A percentile compares a stretch with the other conserved stretches of the same genome.
phyloP scores from a whole-genome alignment of 2,113 vertebrate genomes.

The Equus quagga region DNA sequence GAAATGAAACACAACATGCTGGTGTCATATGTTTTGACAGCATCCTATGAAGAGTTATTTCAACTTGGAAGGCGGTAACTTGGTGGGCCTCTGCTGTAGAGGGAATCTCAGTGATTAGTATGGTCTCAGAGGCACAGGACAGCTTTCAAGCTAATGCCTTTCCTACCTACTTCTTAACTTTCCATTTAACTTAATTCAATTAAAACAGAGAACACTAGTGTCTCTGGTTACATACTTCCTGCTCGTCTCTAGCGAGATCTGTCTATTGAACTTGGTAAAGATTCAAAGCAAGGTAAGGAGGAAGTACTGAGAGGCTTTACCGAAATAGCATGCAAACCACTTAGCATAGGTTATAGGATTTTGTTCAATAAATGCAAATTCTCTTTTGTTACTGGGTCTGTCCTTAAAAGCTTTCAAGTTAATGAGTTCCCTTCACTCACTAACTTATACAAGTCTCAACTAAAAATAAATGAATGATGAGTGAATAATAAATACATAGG shows the following conservation, averaged over 20 bases:
- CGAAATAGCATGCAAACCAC: not conserved
- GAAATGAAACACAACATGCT: not conserved
- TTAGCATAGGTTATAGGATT: not conserved
- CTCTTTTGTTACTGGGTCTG: not conserved
- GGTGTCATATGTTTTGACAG: fast-evolving
- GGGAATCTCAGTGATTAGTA: not conserved
- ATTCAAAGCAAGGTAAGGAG: not conserved
- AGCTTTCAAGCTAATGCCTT: not conserved
- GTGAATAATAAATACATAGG: not conserved
- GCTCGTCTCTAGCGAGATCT: not conserved
- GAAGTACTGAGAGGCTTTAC: not conserved
- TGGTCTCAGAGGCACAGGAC: not conserved
- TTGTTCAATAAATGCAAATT: not conserved
- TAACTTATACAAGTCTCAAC: not conserved
- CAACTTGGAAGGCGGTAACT: not conserved
- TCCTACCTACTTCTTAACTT: not conserved
- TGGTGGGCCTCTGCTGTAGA: not conserved
- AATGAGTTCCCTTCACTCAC: not conserved
- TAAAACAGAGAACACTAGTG: not conserved
- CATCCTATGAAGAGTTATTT: not conserved
- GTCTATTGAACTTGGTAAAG: not conserved
- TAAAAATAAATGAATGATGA: not conserved
- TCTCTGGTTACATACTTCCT: not conserved
- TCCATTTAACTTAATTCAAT: constrained; percentile 13
- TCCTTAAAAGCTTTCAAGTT: not conserved